Conservation (phyloP, 1,140 invertebrate species). For the Megathymus violae region DNA sequence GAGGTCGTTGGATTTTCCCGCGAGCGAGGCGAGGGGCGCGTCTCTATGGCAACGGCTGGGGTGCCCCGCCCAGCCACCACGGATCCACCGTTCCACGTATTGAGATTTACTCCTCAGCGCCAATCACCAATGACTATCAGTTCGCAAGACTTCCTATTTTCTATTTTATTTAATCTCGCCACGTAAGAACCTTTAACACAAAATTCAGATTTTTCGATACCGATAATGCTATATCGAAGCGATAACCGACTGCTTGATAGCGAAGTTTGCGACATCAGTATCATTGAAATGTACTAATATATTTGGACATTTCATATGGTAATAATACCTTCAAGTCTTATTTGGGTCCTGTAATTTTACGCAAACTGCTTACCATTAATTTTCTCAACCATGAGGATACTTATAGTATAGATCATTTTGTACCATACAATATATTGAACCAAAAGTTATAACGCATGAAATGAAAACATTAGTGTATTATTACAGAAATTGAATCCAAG, state of each 20-base stretch:
- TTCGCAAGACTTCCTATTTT: conserved; percentile 36
- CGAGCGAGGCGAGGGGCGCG: conserved; percentile 53
- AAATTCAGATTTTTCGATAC: conserved; percentile 23
- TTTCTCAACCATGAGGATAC: no score
- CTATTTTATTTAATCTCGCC: conserved; percentile 22
- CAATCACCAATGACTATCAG: conserved; percentile 53
- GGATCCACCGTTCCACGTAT: conserved; percentile 49
- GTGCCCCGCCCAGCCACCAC: conserved; percentile 62
- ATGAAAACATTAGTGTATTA: no score
- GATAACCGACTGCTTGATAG: conserved; percentile 19
- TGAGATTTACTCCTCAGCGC: conserved; percentile 55
- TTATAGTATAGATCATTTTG: no score
- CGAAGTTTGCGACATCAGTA: conserved; percentile 18
- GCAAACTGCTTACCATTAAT: no score
- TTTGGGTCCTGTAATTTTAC: no score
- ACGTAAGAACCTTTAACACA: conserved; percentile 17
- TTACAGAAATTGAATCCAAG: no score
- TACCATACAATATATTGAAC: no score
- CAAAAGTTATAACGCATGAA: no score
- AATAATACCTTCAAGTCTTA: no score
- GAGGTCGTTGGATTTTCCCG: conserved; percentile 50
- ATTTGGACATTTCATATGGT: neutral
- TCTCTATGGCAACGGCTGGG: conserved; percentile 68
- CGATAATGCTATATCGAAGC: conserved; percentile 22
- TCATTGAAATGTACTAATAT: neutral